Percentiles rank a stretch among this genome's conserved stretches.
phyloP scores from a whole-genome alignment of 2,888 invertebrate genomes.

The Leistus spinibarbis region DNA sequence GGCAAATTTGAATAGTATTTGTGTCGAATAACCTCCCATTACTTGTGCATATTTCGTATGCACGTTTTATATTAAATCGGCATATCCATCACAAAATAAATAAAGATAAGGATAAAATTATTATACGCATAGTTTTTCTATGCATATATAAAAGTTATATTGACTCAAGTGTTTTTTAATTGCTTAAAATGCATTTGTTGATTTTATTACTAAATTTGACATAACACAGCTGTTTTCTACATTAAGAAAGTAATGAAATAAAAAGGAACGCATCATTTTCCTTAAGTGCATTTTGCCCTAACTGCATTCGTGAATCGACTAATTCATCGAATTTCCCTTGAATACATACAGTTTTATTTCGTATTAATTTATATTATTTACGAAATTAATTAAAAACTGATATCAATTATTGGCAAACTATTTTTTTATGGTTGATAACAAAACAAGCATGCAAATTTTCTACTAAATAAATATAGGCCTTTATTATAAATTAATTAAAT shows the following conservation, averaged over 20 bases:
- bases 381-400: too few species aligned
- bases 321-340: too few species aligned
- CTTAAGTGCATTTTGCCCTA: not conserved
- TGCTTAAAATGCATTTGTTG: conserved; percentile 18
- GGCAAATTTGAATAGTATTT: conserved; percentile 58
- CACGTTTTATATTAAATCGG: conserved; percentile 17
- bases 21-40: conserved; percentile 55
- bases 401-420: too few species aligned
- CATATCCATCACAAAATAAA: conserved; percentile 12
- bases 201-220: conserved; percentile 20
- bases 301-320: not conserved
- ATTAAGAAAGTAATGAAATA: conserved; percentile 3
- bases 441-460: too few species aligned
- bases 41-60: conserved; percentile 33
- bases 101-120: conserved; percentile 3
- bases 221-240: conserved; percentile 34
- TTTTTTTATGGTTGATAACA: too few species aligned
- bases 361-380: too few species aligned
- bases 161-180: not conserved
- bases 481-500: too few species aligned
- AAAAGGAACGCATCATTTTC: not conserved
- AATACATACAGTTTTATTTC: too few species aligned
- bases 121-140: conserved; percentile 7
- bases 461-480: too few species aligned
- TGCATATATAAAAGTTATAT: not conserved